These are phyloP conservation scores for Spea bombifrons DNA, from an alignment of 2,113 vertebrate species.

Conservation along the genomic window DNA sequence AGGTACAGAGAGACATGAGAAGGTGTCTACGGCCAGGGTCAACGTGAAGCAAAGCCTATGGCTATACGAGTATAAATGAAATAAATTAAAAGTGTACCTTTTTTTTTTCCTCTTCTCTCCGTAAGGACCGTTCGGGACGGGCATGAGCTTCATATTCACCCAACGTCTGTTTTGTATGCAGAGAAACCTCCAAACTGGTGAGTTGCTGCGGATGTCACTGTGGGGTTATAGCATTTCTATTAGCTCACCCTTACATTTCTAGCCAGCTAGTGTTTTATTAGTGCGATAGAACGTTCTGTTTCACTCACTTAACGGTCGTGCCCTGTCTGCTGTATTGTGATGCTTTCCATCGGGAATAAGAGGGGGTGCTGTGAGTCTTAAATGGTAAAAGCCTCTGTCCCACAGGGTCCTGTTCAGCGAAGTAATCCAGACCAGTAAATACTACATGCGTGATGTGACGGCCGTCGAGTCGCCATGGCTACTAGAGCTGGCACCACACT, in stretches of 20 bases:
- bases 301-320: neutral
- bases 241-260: too few species aligned
- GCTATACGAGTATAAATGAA: conserved; percentile 1
- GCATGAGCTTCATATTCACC: conserved; percentile 92
- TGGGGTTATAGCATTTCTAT: too few species aligned
- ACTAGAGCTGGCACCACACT: conserved; percentile 93
- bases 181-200: conserved; percentile 97
- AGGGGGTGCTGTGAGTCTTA: too few species aligned
- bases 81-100: neutral
- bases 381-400: conserved; percentile 12
- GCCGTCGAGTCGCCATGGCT: conserved; percentile 92
- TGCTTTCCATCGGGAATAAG: too few species aligned
- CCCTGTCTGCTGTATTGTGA: neutral
- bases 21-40: neutral
- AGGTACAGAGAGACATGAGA: conserved; percentile 65
- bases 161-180: conserved; percentile 86
- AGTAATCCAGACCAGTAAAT: conserved; percentile 90
- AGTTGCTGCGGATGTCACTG: conserved; percentile 46
- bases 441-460: conserved; percentile 96
- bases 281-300: neutral
- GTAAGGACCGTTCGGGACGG: conserved; percentile 92
- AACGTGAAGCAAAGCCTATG: neutral
- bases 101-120: conserved; percentile 50
- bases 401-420: conserved; percentile 95
- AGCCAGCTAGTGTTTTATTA: neutral